Conservation (phyloP, 1,140 invertebrate species). For the Zaprionus lachaisei region DNA sequence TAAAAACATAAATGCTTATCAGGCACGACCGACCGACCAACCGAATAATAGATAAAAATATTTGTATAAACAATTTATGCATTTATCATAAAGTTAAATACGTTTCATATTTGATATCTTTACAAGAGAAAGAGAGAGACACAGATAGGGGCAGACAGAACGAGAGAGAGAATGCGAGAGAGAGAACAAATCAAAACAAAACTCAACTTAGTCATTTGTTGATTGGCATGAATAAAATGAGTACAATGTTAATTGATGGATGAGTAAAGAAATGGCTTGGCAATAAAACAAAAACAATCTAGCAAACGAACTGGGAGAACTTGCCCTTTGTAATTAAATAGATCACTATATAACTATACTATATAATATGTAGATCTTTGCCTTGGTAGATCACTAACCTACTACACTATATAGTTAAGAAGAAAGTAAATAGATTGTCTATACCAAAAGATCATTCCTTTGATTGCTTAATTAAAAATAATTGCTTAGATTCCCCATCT, state of each 20-base stretch:
- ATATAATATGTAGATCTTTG: too few species aligned
- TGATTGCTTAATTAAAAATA: too few species aligned
- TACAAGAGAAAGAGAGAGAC: neutral
- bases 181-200: neutral
- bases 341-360: too few species aligned
- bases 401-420: too few species aligned
- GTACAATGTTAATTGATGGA: neutral
- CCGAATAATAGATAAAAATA: neutral
- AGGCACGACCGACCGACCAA: neutral
- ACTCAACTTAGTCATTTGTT: constrained; percentile 21
- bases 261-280: neutral
- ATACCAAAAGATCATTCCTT: too few species aligned
- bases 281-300: too few species aligned
- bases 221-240: neutral
- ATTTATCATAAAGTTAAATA: constrained; percentile 8
- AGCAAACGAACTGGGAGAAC: too few species aligned
- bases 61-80: constrained; percentile 8
- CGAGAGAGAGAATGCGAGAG: neutral
- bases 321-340: too few species aligned
- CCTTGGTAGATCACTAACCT: too few species aligned
- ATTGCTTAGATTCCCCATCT: too few species aligned
- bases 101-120: neutral
- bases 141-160: too few species aligned
- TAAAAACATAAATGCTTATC: neutral
- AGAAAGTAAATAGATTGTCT: too few species aligned